Evolutionary conservation across 2,888 invertebrate species (phyloP), one percentile per base, ranked within the genome.

Genomic region (Standfussiana lucernea): DNA sequence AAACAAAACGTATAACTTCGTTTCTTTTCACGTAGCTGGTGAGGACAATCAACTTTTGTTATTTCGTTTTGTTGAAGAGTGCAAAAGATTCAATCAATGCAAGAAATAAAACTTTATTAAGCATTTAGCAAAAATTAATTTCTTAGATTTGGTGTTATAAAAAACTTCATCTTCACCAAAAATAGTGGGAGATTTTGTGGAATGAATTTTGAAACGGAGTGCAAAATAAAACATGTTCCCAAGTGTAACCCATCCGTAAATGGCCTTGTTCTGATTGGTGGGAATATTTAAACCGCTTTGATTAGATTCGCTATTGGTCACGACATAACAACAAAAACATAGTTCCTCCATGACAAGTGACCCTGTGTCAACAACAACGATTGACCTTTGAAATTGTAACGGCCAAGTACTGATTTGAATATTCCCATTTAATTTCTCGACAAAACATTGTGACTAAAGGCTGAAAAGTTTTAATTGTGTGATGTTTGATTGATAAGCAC

Each of bases 331-430:
- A 35, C 8, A 21, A 42, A 13, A 47, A 66, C n/a, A 47, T 2
- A 6, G 24, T 18, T 47, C 24, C 50, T 67, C 5, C 13, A 18
- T 72, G 13, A 4, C 15, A 28, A 28, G 10, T 40, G 40, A 40
- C 40, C 40, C 1, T 11, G 13, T 64, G 64, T n/a, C 61, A 62
- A n/a, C 18, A 74, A 21, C 40, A n/a, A 21, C n/a, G 13, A 40
- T 67, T 80, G 53, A 79, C 66, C 11, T 50, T 79, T 75, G 15
- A 35, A 78, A 84, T 70, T 70, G 40, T 82, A 84, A 84, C 83
- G 86, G 86, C 47, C 37, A 4, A 40, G 32, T 28, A 15, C 13
- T 45, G n/a, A 62, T 18, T 65, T 32, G 32, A 69, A 47, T 53
- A 40, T 47, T 85, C 56, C 6, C 11, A n/a, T 64, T 1, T n/a